Base-by-base conservation (phyloP, 1,140 invertebrate genomes). In the Teleopsis dalmanni region DNA sequence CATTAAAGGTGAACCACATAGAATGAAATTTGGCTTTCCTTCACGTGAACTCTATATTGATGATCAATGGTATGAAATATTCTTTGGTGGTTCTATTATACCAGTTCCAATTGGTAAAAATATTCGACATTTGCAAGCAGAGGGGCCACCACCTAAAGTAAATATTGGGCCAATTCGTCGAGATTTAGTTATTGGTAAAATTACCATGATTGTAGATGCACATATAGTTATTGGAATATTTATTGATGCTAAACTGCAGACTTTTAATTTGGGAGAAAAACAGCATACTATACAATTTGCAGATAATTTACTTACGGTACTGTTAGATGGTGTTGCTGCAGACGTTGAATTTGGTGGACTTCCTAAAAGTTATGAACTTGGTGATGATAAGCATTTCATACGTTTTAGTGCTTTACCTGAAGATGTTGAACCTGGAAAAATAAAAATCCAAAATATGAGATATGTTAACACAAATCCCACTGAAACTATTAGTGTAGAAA, bases 31-130 rank as follows among this genome's bases (percentile, higher is more conserved):
- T 51, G 95, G 95, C 27, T 88, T 86, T 18, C 94, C 94, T 0
- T 93, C 91, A 0, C 77, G 91, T 44, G 94, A 98, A 69, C 73
- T 99, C 1, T 92, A 85, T 55, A 83, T 98, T 22, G 88, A 97
- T 69, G 85, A 84, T 16, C 75, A 79, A 25, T 87, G 83, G 76
- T 94, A 90, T 58, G 87, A 92, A 60, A 88, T 89, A 61, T 88
- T 85, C 55, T 96, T 98, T 71, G 93, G 92, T 41, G 92, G 92
- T 4, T 84, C 89, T 33, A 83, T 89, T 1, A 81, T 95, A 5
- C 76, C 76, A 13, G 81, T 96, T n/a, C 82, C 88, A 9, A 72
- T 98, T 11, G 82, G 87, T 57, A 87, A 87, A 1, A 82, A 85
- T 53, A 74, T 81, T 34, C 80, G 85, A 48, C 76, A 78, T 22